These are phyloP conservation scores for Synchiropus splendidus DNA, from an alignment of 2,113 vertebrate species.

Conservation along the genomic window DNA sequence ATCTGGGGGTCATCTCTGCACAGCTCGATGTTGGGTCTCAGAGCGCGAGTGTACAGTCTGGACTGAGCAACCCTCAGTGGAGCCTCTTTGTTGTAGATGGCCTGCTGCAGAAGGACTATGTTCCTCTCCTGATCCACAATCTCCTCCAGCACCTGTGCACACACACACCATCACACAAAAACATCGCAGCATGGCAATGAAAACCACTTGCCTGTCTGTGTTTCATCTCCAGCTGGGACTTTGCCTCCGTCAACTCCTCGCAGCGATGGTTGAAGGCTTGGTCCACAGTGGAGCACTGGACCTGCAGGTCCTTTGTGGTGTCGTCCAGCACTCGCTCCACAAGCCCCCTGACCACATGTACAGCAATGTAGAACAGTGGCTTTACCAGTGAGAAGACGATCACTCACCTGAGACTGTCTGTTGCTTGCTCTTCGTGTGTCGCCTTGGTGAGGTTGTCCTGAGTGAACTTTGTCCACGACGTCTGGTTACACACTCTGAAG, in stretches of 20 bases:
- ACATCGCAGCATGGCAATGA: too few species aligned
- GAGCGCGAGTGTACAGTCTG: conserved; percentile 74
- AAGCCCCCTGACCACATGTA: conserved; percentile 45
- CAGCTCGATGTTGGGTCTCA: conserved; percentile 79
- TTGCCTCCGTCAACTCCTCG: conserved; percentile 65
- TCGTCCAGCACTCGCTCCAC: conserved; percentile 74
- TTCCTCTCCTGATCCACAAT: conserved; percentile 77
- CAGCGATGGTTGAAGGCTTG: conserved; percentile 67
- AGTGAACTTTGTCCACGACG: conserved; percentile 74
- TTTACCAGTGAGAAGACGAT: neutral
- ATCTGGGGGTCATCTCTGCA: conserved; percentile 80
- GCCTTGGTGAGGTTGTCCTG: conserved; percentile 72
- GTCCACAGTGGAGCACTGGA: conserved; percentile 65
- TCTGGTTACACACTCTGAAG: conserved; percentile 66
- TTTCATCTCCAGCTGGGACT: conserved; percentile 66
- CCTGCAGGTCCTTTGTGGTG: conserved; percentile 68
- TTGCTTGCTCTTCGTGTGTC: conserved; percentile 65
- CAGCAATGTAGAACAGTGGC: neutral
- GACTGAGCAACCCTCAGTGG: conserved; percentile 77
- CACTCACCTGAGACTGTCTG: conserved; percentile 61
- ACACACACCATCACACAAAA: neutral
- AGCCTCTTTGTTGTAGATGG: conserved; percentile 77
- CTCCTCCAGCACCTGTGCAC: conserved; percentile 69
- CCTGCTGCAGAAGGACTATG: conserved; percentile 64
- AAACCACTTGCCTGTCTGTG: conserved; percentile 56